Base-by-base conservation (phyloP, 2,888 invertebrate genomes). In the Arrhopalites spinosus region DNA sequence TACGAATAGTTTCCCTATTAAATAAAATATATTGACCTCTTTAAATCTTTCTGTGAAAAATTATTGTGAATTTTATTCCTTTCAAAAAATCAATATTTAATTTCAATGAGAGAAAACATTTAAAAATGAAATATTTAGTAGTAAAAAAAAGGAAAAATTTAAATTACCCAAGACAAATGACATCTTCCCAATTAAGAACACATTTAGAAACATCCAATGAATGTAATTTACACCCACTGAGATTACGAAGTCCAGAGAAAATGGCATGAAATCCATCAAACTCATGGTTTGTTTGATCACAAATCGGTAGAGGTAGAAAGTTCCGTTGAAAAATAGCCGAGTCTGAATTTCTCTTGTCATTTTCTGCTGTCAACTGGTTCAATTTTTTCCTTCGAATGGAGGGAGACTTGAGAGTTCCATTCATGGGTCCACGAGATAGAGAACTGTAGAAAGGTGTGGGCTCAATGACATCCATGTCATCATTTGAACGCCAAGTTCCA, bases 151-250 rank as follows among this genome's bases (percentile, higher is more conserved):
- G 30, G 29, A 29, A 56, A 50, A 23, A 23, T 30, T 43, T n/a
- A n/a, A 73, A 70, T 69, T 69, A 74, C 56, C 88, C 88, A 74
- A 89, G 85, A 81, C 89, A 89, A 82, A 88, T 87, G 29, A 88
- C 87, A 84, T 88, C 88, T 82, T 88, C 86, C 69, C 88, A 83
- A 66, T 86, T 87, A 81, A 88, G 83, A 77, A 88, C 87, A 84
- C 88, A 88, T 84, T 88, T 88, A 81, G 87, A 88, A 78, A 89
- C 87, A 84, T 89, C 88, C 78, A 89, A 84, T 77, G 87, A 87
- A 81, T 87, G 85, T 76, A 89, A 84, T 81, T 87, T 87, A 81
- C 88, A 88, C 17, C 66, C 72, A 11, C 71, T 50, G 47, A 77
- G 75, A 7, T 87, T 86, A 64, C 88, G 86, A 80, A 85, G 85